Evolutionary conservation across 2,113 vertebrate species (phyloP).

Genomic region (Amphiprion percula): DNA sequence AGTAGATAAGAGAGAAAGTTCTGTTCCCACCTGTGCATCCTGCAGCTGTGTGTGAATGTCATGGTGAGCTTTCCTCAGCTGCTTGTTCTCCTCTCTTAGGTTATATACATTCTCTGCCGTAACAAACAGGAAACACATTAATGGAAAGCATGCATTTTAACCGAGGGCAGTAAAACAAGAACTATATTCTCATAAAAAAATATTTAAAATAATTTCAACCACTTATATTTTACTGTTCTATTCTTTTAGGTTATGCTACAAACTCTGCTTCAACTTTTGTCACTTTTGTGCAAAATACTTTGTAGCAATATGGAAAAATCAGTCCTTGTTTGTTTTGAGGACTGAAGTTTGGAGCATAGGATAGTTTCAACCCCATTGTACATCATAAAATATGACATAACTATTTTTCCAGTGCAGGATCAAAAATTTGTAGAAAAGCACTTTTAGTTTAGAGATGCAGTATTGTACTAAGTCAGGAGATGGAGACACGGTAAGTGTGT

Average conservation of each 20-base stretch:
- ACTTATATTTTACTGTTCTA: no score
- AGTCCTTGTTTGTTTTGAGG: no score
- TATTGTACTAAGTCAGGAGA: constrained; percentile 45
- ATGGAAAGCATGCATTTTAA: neutral
- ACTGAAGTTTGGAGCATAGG: no score
- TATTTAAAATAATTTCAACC: neutral
- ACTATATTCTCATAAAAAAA: neutral
- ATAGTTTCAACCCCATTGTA: no score
- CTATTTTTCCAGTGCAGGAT: neutral
- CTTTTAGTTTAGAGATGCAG: constrained; percentile 33
- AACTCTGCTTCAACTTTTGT: no score
- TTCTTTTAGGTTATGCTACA: no score
- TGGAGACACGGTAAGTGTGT: constrained; percentile 58
- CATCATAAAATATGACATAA: neutral
- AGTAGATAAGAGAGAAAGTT: neutral
- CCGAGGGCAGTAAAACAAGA: neutral
- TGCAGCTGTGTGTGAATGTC: constrained; percentile 95
- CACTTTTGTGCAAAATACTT: no score
- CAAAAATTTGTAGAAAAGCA: neutral
- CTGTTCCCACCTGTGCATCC: constrained; percentile 90
- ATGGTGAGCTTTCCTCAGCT: constrained; percentile 95
- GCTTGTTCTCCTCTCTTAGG: constrained; percentile 94
- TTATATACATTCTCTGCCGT: constrained; percentile 90
- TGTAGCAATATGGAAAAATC: no score
- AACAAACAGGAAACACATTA: constrained; percentile 19